Base-by-base conservation (phyloP, 2,797 vertebrate species). In the Ciconia nigra region DNA sequence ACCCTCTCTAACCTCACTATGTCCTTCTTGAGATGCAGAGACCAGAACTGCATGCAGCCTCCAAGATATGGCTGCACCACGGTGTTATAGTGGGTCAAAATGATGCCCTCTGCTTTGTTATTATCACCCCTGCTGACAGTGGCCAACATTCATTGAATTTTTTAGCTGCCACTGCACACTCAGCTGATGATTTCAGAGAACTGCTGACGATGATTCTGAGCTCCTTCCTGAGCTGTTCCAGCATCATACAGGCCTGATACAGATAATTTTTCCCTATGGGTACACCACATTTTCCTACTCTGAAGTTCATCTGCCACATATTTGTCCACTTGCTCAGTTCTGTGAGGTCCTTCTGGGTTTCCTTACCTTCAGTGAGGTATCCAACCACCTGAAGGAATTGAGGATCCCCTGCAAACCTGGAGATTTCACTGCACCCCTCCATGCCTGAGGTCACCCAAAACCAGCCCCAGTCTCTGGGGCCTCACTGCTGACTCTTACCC, bases 31-130 rank as follows among this genome's bases (percentile, higher is more conserved):
- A 81, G 57, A 17, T 55, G 61, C 57, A 74, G 71, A 74, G 54
- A 47, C 26, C 46, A 59, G 67, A 80, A 28, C 47, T 41, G 46
- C 49, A 55, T 4, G n/a, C 41, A 52, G 15, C 6, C 7, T 5
- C 42, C 20, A 14, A 6, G 44, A 46, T 14, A 35, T 0, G 15
- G 0, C 47, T 76, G 42, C 47, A 87, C n/a, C 0, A 3, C 39
- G 6, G 15, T 61, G n/a, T 47, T 52, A 10, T 1, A 70, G 31
- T 39, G 17, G 29, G 28, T 46, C 70, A 63, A 46, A 79, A 67
- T 8, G 4, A 41, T 58, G 39, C 15, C 37, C 21, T 69, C 35
- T 74, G 70, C 47, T 87, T 81, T 67, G 29, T 58, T 66, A 21
- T 9, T 80, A 55, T 51, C 46, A 12, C 31, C 20, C 46, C 55